A percentile compares a stretch with the other conserved stretches of the same genome.
Conservation (phyloP, 2,797 vertebrate species). For the Morelia viridis region DNA sequence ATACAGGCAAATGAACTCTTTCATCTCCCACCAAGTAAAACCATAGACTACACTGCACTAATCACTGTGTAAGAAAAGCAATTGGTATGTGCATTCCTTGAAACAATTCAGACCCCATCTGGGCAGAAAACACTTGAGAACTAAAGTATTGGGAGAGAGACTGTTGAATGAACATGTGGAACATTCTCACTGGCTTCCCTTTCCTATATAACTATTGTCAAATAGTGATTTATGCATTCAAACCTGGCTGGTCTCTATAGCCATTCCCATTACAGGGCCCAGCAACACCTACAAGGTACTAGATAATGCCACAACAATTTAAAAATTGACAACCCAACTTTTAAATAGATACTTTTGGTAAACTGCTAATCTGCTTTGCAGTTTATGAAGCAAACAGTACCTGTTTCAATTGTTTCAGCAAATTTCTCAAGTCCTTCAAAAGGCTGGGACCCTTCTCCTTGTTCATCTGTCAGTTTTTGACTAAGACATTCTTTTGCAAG, state of each 20-base stretch:
- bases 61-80: background rate
- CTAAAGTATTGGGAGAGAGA: background rate
- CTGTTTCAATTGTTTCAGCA: conserved; percentile 98
- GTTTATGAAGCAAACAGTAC: conserved; percentile 69
- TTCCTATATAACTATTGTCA: background rate
- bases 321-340: background rate
- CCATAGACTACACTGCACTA: background rate
- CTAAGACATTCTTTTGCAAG: conserved; percentile 96
- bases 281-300: background rate
- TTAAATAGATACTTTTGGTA: background rate
- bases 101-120: background rate
- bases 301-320: background rate
- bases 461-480: conserved; percentile 94
- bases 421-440: conserved; percentile 98
- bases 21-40: background rate
- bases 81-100: background rate
- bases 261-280: background rate
- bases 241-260: background rate
- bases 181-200: background rate
- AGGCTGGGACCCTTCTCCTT: conserved; percentile 93
- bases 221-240: background rate
- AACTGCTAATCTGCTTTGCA: background rate
- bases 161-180: background rate
- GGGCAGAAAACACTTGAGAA: background rate
- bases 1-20: background rate